Percentiles rank a stretch among this genome's conserved stretches.
Evolutionary conservation across 23 tunicate genomes (phyloP).

Genomic region (Phallusia fumigata): DNA sequence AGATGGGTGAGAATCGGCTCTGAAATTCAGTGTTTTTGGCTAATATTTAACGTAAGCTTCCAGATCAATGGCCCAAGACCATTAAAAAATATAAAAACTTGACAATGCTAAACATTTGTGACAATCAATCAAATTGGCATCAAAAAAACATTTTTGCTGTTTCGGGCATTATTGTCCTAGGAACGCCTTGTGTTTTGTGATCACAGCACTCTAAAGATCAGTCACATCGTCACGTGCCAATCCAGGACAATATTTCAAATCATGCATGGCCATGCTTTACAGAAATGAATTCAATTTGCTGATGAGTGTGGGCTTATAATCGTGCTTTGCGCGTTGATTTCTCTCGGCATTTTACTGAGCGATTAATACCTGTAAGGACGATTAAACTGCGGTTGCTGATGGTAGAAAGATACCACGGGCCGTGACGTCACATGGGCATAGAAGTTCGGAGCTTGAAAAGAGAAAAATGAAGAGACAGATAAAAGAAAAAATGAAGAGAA

Average conservation of each 20-base stretch:
- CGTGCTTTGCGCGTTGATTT: neutral
- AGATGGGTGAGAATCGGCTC: no score
- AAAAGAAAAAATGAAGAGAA: no score
- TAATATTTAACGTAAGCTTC: no score
- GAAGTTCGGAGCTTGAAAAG: neutral
- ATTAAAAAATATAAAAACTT: no score
- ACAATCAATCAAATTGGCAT: no score
- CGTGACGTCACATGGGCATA: neutral
- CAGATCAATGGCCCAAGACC: no score
- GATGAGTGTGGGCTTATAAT: neutral
- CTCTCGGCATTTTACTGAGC: neutral
- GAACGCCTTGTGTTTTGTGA: no score
- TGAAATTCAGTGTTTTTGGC: no score
- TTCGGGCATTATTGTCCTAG: no score
- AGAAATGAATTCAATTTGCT: neutral
- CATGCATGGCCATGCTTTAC: neutral
- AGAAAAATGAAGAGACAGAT: neutral
- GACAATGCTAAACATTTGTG: no score
- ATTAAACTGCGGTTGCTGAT: neutral
- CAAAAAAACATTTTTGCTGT: no score
- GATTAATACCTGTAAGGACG: neutral
- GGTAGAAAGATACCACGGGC: constrained; percentile 1
- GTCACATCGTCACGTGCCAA: neutral
- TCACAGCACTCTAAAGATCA: no score
- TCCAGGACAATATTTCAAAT: neutral